Evolutionary conservation across 2,113 vertebrate species (phyloP).

Genomic region (Vireo altiloquus): DNA sequence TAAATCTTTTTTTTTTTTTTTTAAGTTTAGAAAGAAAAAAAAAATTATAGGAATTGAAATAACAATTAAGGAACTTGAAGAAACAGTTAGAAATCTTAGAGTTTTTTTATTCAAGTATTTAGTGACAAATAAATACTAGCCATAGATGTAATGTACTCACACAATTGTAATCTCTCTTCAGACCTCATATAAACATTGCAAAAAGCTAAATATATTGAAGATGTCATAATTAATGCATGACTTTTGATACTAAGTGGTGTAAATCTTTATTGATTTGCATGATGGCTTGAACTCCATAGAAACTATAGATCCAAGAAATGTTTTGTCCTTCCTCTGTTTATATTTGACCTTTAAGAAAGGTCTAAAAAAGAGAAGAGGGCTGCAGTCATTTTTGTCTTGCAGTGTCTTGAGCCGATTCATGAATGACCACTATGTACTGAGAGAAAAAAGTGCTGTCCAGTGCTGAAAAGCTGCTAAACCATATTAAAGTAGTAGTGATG

Average conservation of each 20-base stretch:
- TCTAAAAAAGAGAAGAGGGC: neutral
- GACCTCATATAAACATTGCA: neutral
- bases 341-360: neutral
- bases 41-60: neutral
- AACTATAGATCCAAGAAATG: neutral
- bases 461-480: neutral
- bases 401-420: neutral
- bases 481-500: neutral
- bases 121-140: neutral
- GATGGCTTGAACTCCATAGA: neutral
- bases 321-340: neutral
- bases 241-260: neutral
- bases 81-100: neutral
- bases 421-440: accelerated
- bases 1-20: neutral
- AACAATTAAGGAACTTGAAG: neutral
- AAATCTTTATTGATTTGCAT: neutral
- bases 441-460: neutral
- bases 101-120: neutral
- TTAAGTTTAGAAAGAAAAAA: neutral
- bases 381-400: neutral
- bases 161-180: neutral
- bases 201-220: neutral
- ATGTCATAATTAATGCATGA: neutral
- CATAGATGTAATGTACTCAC: neutral